Evolutionary conservation across 2,113 vertebrate species (phyloP), one percentile per base, ranked within the genome.

Genomic region (Nematolebias whitei): DNA sequence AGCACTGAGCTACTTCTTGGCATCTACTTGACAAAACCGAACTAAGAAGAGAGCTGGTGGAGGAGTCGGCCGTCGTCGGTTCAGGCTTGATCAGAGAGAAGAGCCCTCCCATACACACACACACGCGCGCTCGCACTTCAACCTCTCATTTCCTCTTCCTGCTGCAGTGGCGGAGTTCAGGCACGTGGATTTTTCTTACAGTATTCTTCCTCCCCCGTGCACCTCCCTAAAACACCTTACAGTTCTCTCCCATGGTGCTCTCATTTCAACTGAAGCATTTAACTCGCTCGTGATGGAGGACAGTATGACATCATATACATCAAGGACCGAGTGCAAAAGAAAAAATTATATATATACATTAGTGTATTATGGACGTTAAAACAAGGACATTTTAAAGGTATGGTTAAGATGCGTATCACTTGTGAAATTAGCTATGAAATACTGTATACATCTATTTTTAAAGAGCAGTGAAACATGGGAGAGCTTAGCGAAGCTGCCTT

Each of bases 21-120:
- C 93, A 94, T 92, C 94, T 94, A 94, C 94, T 94, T 94, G 94
- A 94, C 90, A 91, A 93, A 94, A 78, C 74, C 82, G 89, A 94
- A 91, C 90, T 89, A 94, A 89, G 90, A 90, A 90, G 92, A 88
- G 63, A 68, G 74, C 50, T 35, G 64, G 71, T 77, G 64, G 67
- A 73, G 60, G 74, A 68, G 72, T 64, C n/a, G 53, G 83, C 50
- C 41, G 50, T 80, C 74, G 88, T 89, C 65, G 68, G 88, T 79
- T 44, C 92, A 88, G 87, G 87, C 72, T 70, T 80, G 5, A 60
- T 80, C 79, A 79, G 89, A 79, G 67, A 52, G 71, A 71, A 68
- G 71, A 75, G 67, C 56, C 60, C 56, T 26, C 6, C 41, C 16
- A 18, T 4, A 48, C 22, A 5, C 32, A 5, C 32, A 5, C 32